Evolutionary conservation across 2,888 invertebrate genomes (phyloP), one percentile per base, ranked within the genome.

Genomic region (Arge pagana): DNA sequence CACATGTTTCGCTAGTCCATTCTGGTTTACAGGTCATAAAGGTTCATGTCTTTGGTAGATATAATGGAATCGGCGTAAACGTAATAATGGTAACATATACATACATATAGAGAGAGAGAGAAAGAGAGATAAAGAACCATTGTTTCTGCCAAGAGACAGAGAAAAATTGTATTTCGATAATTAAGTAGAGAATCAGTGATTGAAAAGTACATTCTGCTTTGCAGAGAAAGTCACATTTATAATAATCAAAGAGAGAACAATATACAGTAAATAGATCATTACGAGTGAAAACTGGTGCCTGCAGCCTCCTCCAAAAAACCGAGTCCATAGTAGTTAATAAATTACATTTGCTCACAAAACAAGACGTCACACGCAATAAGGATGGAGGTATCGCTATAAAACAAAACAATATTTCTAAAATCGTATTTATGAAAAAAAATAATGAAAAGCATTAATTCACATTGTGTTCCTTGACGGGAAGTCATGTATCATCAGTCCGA

Each of bases 281-380:
- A 56, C 50, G 39, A 52, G 43, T 49, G 23, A 43, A 37, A 52
- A 28, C 39, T 45, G 51, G 48, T 49, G 37, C 28, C 31, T 37
- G 23, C 36, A 13, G 40, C 50, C 33, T 31, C 21, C 41, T 41
- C 45, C 45, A 51, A 53, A 40, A 48, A 58, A 54, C 54, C 40
- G 33, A 52, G 37, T 48, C 52, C 48, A 45, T 8, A n/a, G 56
- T 62, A 61, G 56, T 59, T 58, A 64, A 70, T 68, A 69, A 68
- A 68, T 71, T 67, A 70, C 55, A 59, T 67, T 50, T 68, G 65
- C 68, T 69, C 61, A 57, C 65, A 65, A 60, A 66, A 63, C 62
- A 64, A 33, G 39, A 39, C 19, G 37, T 39, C 58, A 61, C 62
- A 63, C 30, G n/a, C 19, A 42, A 24, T 30, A 42, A 13, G 31